These are phyloP conservation scores for Ctena decussata DNA, from an alignment of 2,888 invertebrate species.

Conservation along the genomic window DNA sequence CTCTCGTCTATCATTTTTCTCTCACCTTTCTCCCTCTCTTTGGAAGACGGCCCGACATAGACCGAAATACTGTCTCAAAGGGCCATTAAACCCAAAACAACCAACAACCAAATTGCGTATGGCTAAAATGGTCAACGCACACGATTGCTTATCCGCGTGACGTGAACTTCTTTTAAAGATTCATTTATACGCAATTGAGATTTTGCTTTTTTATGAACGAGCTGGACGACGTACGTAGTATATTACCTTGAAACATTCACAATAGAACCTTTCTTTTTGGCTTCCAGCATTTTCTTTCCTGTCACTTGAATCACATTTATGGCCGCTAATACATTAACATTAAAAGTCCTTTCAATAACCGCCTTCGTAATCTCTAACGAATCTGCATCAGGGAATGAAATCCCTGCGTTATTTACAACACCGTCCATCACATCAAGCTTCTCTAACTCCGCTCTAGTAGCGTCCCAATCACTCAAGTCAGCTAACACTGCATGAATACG, in stretches of 20 bases:
- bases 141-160: too few relatives aligned
- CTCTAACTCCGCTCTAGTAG: slow-evolving; percentile 8
- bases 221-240: too few relatives aligned
- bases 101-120: too few relatives aligned
- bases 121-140: too few relatives aligned
- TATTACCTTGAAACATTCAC: slow-evolving; percentile 27
- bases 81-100: too few relatives aligned
- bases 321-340: slow-evolving; percentile 21
- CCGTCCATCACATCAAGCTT: slow-evolving; percentile 16
- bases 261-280: slow-evolving; percentile 11
- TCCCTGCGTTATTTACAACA: slow-evolving; percentile 22
- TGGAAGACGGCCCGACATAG: too few relatives aligned
- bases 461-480: slow-evolving; percentile 29
- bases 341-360: slow-evolving; percentile 87
- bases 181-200: too few relatives aligned
- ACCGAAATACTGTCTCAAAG: too few relatives aligned
- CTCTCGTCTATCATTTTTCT: too few relatives aligned
- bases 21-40: too few relatives aligned
- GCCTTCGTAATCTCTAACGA: slow-evolving; percentile 7
- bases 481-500: slow-evolving; percentile 6
- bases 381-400: slow-evolving; percentile 84
- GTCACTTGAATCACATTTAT: slow-evolving; percentile 22
- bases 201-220: too few relatives aligned
- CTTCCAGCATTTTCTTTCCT: slow-evolving; percentile 10
- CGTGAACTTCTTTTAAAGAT: too few relatives aligned